Conservation (phyloP, 64 coral and sea anemone genomes). For the Trachythela sp. region DNA sequence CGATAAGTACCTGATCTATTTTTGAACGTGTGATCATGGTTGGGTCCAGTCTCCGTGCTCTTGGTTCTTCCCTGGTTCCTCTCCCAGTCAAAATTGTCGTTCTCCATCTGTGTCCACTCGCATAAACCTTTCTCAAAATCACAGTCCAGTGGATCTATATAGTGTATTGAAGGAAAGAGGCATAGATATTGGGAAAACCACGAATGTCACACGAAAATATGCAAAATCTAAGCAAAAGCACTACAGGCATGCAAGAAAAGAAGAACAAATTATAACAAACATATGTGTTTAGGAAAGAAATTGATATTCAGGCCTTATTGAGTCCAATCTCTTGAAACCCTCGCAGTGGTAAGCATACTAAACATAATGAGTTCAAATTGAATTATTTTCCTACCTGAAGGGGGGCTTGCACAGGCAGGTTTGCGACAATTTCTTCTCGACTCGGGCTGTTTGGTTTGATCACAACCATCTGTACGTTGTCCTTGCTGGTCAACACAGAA, state of each 20-base stretch:
- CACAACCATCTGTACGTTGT: neutral
- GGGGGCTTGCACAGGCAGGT: neutral
- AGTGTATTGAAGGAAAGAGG: neutral
- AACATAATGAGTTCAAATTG: too few relatives aligned
- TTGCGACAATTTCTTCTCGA: neutral
- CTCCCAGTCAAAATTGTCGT: neutral
- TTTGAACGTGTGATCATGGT: conserved; percentile 4
- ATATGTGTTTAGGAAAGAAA: too few relatives aligned
- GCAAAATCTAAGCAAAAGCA: too few relatives aligned
- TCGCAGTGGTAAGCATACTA: too few relatives aligned
- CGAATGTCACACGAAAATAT: too few relatives aligned
- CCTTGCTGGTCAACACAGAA: neutral
- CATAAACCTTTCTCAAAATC: neutral
- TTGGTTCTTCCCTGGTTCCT: neutral
- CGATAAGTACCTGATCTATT: neutral
- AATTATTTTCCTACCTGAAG: neutral
- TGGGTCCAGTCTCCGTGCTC: neutral
- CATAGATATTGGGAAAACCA: too few relatives aligned
- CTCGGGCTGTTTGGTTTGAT: neutral
- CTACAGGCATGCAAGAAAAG: too few relatives aligned
- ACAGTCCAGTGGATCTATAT: conserved; percentile 19
- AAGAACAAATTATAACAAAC: too few relatives aligned
- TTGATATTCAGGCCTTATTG: too few relatives aligned
- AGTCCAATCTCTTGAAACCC: too few relatives aligned
- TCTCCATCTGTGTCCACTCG: neutral